Evolutionary conservation across 2,888 invertebrate species (phyloP).

Genomic region (Tiliacea aurago): DNA sequence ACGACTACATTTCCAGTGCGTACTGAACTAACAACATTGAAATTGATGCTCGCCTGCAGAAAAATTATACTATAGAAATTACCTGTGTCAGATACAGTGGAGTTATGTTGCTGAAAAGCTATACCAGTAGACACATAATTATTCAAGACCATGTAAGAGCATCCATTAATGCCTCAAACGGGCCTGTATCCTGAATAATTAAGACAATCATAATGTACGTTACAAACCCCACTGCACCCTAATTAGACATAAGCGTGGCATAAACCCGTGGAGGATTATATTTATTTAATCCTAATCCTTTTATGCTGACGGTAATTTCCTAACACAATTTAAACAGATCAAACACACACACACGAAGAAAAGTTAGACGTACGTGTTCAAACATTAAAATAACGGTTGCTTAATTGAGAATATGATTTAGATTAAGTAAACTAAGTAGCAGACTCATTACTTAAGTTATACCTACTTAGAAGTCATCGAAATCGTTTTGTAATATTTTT

Average conservation of each 20-base stretch:
- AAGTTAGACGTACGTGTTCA: slow-evolving; percentile 27
- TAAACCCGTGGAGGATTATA: slow-evolving; percentile 40
- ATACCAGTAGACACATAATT: not conserved
- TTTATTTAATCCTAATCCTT: slow-evolving; percentile 47
- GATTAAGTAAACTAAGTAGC: slow-evolving; percentile 5
- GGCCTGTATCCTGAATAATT: slow-evolving; percentile 37
- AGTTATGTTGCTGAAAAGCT: not conserved
- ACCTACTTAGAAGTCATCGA: not conserved
- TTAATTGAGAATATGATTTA: slow-evolving; percentile 29
- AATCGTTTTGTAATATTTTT: not conserved
- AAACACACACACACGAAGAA: slow-evolving; percentile 32
- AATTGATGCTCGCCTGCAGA: not conserved
- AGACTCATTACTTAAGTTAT: not conserved
- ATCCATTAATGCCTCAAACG: slow-evolving; percentile 14
- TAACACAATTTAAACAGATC: slow-evolving; percentile 45
- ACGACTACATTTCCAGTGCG: not conserved
- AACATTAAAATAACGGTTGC: slow-evolving; percentile 35
- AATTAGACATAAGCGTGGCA: slow-evolving; percentile 56
- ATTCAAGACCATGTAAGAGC: slow-evolving; percentile 10
- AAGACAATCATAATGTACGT: slow-evolving; percentile 42
- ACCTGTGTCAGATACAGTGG: not conserved
- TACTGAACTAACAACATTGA: not conserved
- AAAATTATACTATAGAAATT: not conserved
- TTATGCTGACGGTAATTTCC: slow-evolving; percentile 43
- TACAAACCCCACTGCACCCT: slow-evolving; percentile 35